phyloP scores from a whole-genome alignment of 2,888 invertebrate genomes.

The Hyposoter dolosus region DNA sequence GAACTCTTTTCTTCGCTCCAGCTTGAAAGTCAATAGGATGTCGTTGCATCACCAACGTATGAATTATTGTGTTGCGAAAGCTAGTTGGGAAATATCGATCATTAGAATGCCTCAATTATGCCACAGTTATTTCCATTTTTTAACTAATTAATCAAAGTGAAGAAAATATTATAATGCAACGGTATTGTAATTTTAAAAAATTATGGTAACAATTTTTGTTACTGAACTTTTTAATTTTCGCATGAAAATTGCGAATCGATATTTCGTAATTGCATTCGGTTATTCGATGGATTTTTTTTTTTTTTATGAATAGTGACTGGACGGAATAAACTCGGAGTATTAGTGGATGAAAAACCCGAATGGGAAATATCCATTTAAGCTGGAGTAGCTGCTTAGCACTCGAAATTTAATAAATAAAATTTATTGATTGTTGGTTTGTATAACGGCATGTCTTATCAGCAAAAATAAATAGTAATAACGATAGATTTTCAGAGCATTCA shows the following conservation, averaged over 20 bases:
- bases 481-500: no score
- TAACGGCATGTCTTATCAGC: no score
- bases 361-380: no score
- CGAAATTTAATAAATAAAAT: no score
- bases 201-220: neutral
- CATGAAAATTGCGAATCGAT: neutral
- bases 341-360: no score
- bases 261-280: neutral
- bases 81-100: slow-evolving; percentile 61
- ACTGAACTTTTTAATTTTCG: neutral
- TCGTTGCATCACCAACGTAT: slow-evolving; percentile 53
- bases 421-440: no score
- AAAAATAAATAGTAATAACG: no score
- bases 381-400: no score
- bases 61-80: slow-evolving; percentile 29
- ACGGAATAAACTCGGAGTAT: no score
- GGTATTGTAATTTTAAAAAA: neutral
- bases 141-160: neutral
- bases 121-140: slow-evolving; percentile 8
- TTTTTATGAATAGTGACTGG: no score
- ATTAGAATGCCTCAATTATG: neutral
- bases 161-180: neutral
- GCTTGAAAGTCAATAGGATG: slow-evolving; percentile 14
- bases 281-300: neutral
- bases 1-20: slow-evolving; percentile 3